Conservation (phyloP, 2,113 vertebrate genomes). For the Pluvianellus socialis region DNA sequence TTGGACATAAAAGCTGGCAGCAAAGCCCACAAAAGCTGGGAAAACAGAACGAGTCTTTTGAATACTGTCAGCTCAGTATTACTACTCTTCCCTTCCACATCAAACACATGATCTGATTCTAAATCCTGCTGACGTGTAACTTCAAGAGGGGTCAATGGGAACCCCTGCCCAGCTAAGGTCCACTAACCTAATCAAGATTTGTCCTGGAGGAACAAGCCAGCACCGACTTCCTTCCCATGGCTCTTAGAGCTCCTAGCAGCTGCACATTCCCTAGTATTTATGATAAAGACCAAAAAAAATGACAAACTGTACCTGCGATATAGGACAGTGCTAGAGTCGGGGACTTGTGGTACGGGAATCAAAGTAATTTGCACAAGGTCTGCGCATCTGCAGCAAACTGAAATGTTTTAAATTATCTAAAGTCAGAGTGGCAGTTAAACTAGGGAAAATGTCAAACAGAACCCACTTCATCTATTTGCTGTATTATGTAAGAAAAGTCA, state of each 20-base stretch:
- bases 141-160: not conserved
- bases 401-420: not conserved
- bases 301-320: not conserved
- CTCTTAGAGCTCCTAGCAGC: not conserved
- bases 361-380: not conserved
- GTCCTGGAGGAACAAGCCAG: not conserved
- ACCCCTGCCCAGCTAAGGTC: not conserved
- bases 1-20: not conserved
- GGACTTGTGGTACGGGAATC: not conserved
- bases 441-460: not conserved
- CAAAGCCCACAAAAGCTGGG: not conserved
- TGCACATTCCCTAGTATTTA: not conserved
- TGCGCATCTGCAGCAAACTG: not conserved
- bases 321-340: not conserved
- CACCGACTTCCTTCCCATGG: not conserved
- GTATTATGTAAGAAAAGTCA: not conserved
- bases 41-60: not conserved
- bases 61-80: not conserved
- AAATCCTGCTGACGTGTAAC: not conserved
- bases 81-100: not conserved
- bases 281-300: not conserved
- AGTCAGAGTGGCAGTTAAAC: not conserved
- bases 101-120: not conserved
- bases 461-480: not conserved
- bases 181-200: not conserved